Evolutionary conservation across 1,140 invertebrate species (phyloP).

Genomic region (roundworm (Caenorhabditis elegans)): WBcel235 BX284605.5:1727001-1727500

Average conservation of each 20-base stretch:
- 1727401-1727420: background rate
- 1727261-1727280: background rate
- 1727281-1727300: background rate
- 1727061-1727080: background rate
- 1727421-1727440: no score
- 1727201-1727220: background rate
- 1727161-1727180: background rate
- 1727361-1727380: background rate
- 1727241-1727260: background rate
- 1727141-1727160: background rate
- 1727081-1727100: background rate
- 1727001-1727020: background rate
- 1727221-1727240: background rate
- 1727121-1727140: background rate
- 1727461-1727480: background rate
- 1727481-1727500: background rate
- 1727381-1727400: background rate
- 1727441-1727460: background rate
- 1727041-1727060: background rate
- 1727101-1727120: background rate
- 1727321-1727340: background rate
- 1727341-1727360: background rate
- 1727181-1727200: background rate
- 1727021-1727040: background rate
- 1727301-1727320: background rate